Base-by-base conservation (phyloP, 2,113 vertebrate genomes). In the Sinocyclocheilus anophthalmus region DNA sequence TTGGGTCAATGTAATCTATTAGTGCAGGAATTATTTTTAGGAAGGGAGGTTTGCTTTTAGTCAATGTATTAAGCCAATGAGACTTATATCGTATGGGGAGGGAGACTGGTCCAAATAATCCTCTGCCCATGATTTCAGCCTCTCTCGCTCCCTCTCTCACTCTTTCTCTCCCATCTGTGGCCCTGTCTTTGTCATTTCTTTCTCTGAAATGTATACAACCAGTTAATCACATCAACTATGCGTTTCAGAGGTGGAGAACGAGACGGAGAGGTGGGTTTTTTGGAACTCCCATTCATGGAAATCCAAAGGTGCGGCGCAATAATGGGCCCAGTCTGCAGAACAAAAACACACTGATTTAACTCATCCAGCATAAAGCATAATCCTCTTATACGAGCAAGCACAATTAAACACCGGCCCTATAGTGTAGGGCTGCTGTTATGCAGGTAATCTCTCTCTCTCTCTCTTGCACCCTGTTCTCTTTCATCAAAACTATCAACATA, bases 361-460 rank as follows among this genome's bases (percentile, higher is more conserved):
- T 72, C 69, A 73, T 84, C 48, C 65, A 73, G 69, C 69, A 84
- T 84, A 73, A 81, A 73, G 22, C 50, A 3, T 84, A 55, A 83
- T 83, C 81, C 67, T 37, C 65, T 72, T 4, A 39, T 82, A 53
- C 45, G 3, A 14, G 45, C 3, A 59, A 73, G 50, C 81, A 73
- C 81, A 84, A 59, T 73, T n/a, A 84, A 26, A 57, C 33, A 37
- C 67, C 20, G 12, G 13, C 48, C 33, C 22, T 73, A 24, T 83
- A 73, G 65, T 37, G 81, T 42, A 37, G 67, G 30, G 50, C 26
- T 83, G 48, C 48, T 83, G 37, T 73, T 73, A 83, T 59, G 50
- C 81, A 57, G 81, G 81, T 83, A 73, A 73, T 83, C 50, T 83
- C 26, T 45, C 67, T 83, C 24, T 83, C 24, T 83, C 26, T 83